Conservation (phyloP, 2,888 invertebrate genomes). For the Eudasyphora cyanicolor region DNA sequence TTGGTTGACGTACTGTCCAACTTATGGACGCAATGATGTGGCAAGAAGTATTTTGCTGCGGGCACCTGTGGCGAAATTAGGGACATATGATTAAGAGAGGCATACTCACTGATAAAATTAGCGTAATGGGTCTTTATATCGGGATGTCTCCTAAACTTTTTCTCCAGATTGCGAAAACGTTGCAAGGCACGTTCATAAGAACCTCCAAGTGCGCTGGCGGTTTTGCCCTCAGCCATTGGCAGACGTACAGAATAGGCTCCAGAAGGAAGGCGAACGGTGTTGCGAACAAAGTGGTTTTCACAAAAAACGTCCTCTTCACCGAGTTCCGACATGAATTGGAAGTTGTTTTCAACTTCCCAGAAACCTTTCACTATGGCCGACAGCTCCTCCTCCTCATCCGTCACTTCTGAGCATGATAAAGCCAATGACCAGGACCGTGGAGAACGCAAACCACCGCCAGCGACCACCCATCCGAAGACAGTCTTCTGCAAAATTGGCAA, state of each 20-base stretch:
- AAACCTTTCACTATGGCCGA: slow-evolving; percentile 5
- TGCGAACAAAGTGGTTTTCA: too few relatives aligned
- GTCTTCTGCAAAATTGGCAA: slow-evolving; percentile 64
- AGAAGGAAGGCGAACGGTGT: too few relatives aligned
- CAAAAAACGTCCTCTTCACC: slow-evolving; percentile 15
- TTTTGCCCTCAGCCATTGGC: not conserved
- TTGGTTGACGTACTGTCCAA: slow-evolving; percentile 43
- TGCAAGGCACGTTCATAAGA: slow-evolving; percentile 46
- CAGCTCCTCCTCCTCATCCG: not conserved
- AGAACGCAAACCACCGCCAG: slow-evolving; percentile 42
- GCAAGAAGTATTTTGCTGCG: not conserved
- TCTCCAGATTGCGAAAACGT: slow-evolving; percentile 48
- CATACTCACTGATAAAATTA: slow-evolving; percentile 48
- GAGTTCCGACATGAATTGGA: not conserved
- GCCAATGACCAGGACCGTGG: not conserved
- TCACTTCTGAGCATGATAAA: not conserved
- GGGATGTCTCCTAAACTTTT: slow-evolving; percentile 38
- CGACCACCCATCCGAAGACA: slow-evolving; percentile 63
- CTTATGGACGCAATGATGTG: slow-evolving; percentile 33
- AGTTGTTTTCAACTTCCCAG: slow-evolving; percentile 58
- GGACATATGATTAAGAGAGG: slow-evolving; percentile 7
- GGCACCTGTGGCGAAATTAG: not conserved
- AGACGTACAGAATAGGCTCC: not conserved
- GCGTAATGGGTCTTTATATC: slow-evolving; percentile 41
- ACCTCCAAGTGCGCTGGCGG: slow-evolving; percentile 31